A percentile compares a stretch with the other conserved stretches of the same genome.
Evolutionary conservation across 2,113 vertebrate genomes (phyloP).

Genomic region (Carettochelys insculpta): DNA sequence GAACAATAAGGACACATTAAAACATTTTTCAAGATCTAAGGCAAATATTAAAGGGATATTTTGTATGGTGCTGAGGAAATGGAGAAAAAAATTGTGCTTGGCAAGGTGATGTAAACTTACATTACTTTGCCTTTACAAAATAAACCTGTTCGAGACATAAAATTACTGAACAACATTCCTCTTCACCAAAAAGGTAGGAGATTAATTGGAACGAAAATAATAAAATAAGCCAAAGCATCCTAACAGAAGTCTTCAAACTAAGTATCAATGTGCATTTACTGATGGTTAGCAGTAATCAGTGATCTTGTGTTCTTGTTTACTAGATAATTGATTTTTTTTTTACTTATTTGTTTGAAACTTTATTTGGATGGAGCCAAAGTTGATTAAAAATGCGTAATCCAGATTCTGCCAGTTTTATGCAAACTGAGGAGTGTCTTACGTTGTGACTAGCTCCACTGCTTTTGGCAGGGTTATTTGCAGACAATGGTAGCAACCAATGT

Average conservation of each 20-base stretch:
- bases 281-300: neutral
- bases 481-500: neutral
- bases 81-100: constrained; percentile 6
- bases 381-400: too few relatives aligned
- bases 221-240: neutral
- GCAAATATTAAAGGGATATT: constrained; percentile 37
- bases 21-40: constrained; percentile 51
- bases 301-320: too few relatives aligned
- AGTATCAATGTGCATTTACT: neutral
- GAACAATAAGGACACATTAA: constrained; percentile 38
- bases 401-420: neutral
- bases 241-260: neutral
- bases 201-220: neutral
- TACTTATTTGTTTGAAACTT: too few relatives aligned
- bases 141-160: neutral
- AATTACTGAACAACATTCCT: neutral
- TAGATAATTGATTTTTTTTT: too few relatives aligned
- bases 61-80: constrained; percentile 23
- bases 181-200: neutral
- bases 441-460: rapidly evolving
- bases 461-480: neutral
- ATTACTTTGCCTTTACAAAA: neutral
- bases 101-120: neutral
- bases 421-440: neutral
- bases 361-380: too few relatives aligned